These are phyloP conservation scores for Microcebus murinus DNA, from an alignment of 2,113 vertebrate species.

Conservation along the genomic window DNA sequence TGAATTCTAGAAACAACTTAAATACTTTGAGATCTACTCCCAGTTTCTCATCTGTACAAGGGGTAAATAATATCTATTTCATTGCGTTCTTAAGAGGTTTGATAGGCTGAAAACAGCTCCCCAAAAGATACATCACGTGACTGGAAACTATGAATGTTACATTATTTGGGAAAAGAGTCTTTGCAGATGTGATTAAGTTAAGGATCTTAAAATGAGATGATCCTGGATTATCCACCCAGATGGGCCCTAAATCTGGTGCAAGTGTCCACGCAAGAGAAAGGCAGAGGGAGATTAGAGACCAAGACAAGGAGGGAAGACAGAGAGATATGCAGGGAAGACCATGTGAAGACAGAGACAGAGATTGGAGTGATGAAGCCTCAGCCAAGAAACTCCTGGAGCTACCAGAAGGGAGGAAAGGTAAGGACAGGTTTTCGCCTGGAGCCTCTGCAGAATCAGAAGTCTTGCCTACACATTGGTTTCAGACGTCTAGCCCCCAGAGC, in stretches of 20 bases:
- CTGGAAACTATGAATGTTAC: background rate
- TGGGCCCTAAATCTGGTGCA: background rate
- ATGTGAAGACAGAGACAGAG: background rate
- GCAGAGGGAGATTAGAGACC: background rate
- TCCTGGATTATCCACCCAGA: background rate
- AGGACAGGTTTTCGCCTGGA: background rate
- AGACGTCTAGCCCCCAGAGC: background rate
- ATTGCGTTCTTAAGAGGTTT: background rate
- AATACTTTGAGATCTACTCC: background rate
- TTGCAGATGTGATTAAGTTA: background rate
- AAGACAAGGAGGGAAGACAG: background rate
- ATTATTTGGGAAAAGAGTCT: background rate
- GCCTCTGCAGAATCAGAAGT: background rate
- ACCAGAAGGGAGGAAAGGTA: background rate
- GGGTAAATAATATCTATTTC: background rate
- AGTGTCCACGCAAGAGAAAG: background rate
- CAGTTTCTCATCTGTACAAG: background rate
- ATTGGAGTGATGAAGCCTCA: background rate
- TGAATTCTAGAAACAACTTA: background rate
- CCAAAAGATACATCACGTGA: background rate
- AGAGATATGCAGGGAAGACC: background rate
- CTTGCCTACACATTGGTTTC: background rate
- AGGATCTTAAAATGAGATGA: slow-evolving; percentile 5
- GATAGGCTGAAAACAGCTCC: background rate
- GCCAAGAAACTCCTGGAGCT: background rate